A percentile compares a stretch with the other conserved stretches of the same genome.
phyloP scores from a whole-genome alignment of 2,888 invertebrate species.

The Melinaea marsaeus region DNA sequence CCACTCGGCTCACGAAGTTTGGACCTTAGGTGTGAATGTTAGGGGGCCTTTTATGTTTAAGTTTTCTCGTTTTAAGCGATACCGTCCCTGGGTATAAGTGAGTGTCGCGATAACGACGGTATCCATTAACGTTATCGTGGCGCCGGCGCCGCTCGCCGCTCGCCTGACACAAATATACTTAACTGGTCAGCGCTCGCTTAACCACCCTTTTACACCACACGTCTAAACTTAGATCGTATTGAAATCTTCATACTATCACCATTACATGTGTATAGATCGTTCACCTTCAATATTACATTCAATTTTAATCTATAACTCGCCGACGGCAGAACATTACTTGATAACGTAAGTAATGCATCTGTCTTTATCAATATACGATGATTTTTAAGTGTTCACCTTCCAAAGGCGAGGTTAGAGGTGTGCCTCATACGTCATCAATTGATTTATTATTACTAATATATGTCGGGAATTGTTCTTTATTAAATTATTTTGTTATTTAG shows the following conservation, averaged over 20 bases:
- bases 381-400: constrained; percentile 25
- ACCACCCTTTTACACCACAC: constrained; percentile 29
- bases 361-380: constrained; percentile 26
- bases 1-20: constrained; percentile 37
- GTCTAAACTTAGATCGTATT: constrained; percentile 22
- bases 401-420: constrained; percentile 32
- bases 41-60: constrained; percentile 28
- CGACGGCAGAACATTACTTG: constrained; percentile 12
- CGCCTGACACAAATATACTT: constrained; percentile 43
- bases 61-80: constrained; percentile 37
- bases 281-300: constrained; percentile 18
- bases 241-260: constrained; percentile 12
- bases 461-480: too few species aligned
- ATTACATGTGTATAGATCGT: constrained; percentile 3
- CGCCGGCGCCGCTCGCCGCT: constrained; percentile 72
- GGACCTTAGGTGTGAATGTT: constrained; percentile 39
- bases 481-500: constrained; percentile 25
- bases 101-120: constrained; percentile 61
- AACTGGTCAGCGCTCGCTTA: constrained; percentile 53
- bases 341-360: constrained; percentile 29
- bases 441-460: constrained; percentile 34
- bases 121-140: constrained; percentile 74
- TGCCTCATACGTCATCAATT: constrained; percentile 39
- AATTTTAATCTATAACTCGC: constrained; percentile 18
- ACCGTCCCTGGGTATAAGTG: constrained; percentile 44